Base-by-base conservation (phyloP, 1,140 invertebrate species). In the Lordiphosa mommai region DNA sequence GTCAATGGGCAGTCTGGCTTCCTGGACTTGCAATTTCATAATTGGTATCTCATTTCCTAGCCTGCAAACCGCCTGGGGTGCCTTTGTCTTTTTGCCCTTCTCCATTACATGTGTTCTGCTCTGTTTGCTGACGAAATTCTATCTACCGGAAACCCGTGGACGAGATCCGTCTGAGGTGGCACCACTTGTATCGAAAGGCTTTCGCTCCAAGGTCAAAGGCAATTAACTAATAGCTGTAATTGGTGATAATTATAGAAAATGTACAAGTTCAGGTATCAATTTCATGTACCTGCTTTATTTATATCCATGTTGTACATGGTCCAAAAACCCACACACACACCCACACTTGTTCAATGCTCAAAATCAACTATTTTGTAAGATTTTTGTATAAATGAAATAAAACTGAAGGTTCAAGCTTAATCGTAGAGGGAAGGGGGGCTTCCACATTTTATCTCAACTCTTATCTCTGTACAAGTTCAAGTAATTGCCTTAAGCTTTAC, bases 1-100 rank as follows among this genome's bases (percentile, higher is more conserved):
- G 93, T 93, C 96, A 41, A 91, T 97, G 58, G 96, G 96, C 9
- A 96, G 96, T 53, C 91, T 97, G 64, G 92, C 93, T 23, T 98
- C 98, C 88, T 98, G 97, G 97, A 91, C 92, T 1, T 95, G 94
- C 27, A 98, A 97, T 89, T 97, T 98, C 86, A 76, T 95, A n/a
- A 93, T 98, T 56, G 96, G 94, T 16, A 93, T 96, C 90, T 90
- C 91, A 14, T 96, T 97, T 90, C 94, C 93, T n/a, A 88, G 89
- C 1, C 82, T 96, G 47, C 91, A 93, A 61, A 87, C 70, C 6
- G 44, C 82, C n/a, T 91, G 95, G 38, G 93, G 93, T 3, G 86
- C 94, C 8, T 93, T 92, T 58, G 93, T 93, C 1, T 96, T 95
- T 77, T 87, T 95, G 8, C 89, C 95, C 34, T 96, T 96, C 89